Conservation (phyloP, 2,797 vertebrate species). For the Calcarius lapponicus region DNA sequence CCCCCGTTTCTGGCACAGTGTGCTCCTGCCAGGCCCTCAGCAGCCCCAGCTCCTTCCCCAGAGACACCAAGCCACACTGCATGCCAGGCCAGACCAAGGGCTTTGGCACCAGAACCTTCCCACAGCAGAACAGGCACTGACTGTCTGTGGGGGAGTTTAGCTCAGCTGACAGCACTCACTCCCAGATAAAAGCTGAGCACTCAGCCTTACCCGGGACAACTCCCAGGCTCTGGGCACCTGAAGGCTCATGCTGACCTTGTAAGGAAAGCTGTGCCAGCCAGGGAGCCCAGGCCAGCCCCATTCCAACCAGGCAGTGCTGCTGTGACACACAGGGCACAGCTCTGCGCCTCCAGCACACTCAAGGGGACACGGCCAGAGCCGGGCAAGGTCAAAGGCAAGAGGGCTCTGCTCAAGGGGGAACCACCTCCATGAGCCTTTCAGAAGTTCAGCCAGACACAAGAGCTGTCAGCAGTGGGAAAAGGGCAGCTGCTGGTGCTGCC, state of each 20-base stretch:
- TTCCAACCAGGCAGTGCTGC: fast-evolving
- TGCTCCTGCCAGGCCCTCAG: not conserved
- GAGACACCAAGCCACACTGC: not conserved
- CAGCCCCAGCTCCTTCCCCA: not conserved
- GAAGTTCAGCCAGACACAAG: not conserved
- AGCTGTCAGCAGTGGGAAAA: slow-evolving; percentile 7
- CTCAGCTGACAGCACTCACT: not conserved
- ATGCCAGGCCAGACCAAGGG: not conserved
- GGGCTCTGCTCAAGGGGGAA: slow-evolving; percentile 15
- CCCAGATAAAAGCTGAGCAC: not conserved
- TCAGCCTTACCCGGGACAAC: not conserved
- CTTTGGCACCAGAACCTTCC: not conserved
- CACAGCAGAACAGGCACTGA: not conserved
- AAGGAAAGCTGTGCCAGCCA: not conserved
- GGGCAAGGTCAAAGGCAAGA: not conserved
- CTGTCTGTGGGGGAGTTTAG: not conserved
- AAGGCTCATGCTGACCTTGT: not conserved
- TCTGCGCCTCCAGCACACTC: not conserved
- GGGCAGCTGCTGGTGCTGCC: slow-evolving; percentile 27
- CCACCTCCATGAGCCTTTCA: not conserved
- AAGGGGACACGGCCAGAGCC: fast-evolving
- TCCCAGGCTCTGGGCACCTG: not conserved
- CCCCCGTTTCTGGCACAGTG: not conserved
- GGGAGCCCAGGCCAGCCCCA: not conserved
- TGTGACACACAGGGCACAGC: not conserved